These are phyloP conservation scores for Hippotragus niger DNA, from an alignment of 2,113 vertebrate species.

Conservation along the genomic window DNA sequence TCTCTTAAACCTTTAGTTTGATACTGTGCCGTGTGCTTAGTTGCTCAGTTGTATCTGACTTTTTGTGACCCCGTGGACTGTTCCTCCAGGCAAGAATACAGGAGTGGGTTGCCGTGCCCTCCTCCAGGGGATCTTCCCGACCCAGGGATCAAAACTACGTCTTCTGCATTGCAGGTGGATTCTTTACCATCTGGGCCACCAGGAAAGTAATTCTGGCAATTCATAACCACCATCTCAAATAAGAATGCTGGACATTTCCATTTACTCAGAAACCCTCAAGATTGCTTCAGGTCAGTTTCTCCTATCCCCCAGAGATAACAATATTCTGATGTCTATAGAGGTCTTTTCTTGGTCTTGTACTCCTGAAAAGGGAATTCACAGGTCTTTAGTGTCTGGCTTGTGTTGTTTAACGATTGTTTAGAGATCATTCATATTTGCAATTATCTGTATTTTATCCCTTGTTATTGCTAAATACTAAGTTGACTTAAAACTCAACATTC, in stretches of 20 bases:
- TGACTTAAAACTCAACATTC: not conserved
- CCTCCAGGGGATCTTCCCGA: not conserved
- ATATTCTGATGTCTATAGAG: not conserved
- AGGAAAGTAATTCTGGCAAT: not conserved
- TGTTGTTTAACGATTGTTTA: not conserved
- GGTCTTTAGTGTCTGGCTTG: not conserved
- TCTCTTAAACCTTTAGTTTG: not conserved
- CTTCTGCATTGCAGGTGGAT: not conserved
- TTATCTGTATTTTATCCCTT: not conserved
- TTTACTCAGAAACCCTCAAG: not conserved
- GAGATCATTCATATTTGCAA: not conserved
- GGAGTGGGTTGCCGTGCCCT: rapidly evolving
- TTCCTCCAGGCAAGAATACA: not conserved
- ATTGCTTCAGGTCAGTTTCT: not conserved
- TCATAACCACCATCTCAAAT: rapidly evolving
- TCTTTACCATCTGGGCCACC: not conserved
- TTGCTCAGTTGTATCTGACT: not conserved
- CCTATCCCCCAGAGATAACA: too few species aligned
- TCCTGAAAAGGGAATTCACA: not conserved
- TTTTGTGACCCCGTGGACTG: not conserved
- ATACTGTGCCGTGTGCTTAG: not conserved
- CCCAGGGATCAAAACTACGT: not conserved
- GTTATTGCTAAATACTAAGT: not conserved
- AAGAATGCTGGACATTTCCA: rapidly evolving
- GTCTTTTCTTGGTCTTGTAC: not conserved